phyloP scores from a whole-genome alignment of 1,140 invertebrate genomes.

The Venturia canescens region DNA sequence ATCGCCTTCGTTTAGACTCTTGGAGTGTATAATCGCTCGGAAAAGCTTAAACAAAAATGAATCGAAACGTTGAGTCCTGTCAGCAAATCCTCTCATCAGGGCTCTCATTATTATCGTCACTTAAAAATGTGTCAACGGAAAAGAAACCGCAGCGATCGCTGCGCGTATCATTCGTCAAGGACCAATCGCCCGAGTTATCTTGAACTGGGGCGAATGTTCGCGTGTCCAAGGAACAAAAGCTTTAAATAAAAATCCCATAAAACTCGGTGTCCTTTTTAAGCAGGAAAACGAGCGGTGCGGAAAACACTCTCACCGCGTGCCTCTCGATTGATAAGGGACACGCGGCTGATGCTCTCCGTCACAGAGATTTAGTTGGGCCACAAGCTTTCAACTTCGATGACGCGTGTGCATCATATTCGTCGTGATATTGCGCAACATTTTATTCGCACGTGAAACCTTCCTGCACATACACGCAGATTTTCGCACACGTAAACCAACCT shows the following conservation, averaged over 20 bases:
- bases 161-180: not conserved
- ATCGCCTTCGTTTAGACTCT: not conserved
- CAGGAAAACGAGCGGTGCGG: not conserved
- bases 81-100: not conserved
- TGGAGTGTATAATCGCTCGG: not conserved
- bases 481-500: not conserved
- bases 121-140: not conserved
- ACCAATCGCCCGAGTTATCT: not conserved
- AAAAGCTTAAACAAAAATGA: not conserved
- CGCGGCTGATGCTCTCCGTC: no score
- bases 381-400: conserved; percentile 17
- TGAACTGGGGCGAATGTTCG: no score
- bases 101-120: conserved; percentile 20
- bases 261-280: not conserved
- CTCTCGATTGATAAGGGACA: conserved; percentile 5
- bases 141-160: not conserved
- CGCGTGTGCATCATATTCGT: not conserved
- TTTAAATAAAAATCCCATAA: not conserved
- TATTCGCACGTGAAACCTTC: not conserved
- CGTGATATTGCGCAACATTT: conserved; percentile 1
- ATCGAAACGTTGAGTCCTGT: conserved; percentile 16
- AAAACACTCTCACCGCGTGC: conserved; percentile 12
- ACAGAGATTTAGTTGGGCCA: not conserved
- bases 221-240: no score
- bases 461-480: not conserved